A percentile compares a stretch with the other conserved stretches of the same genome.
These are phyloP conservation scores for Philaenus spumarius DNA, from an alignment of 1,140 invertebrate species.

Conservation along the genomic window DNA sequence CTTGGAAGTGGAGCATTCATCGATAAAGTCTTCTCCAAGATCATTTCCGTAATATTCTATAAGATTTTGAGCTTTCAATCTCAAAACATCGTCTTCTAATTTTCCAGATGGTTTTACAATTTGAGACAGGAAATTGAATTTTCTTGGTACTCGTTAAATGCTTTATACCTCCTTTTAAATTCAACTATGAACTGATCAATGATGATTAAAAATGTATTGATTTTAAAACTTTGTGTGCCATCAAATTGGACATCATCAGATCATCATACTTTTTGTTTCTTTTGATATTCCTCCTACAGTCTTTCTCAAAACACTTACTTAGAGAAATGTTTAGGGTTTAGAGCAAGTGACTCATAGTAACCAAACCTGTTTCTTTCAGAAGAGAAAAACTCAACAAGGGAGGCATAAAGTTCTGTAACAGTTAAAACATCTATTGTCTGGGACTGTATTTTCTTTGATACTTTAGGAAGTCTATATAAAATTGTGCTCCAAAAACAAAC, in stretches of 20 bases:
- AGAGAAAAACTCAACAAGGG: neutral
- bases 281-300: neutral
- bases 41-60: too few relatives aligned
- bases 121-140: neutral
- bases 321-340: neutral
- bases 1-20: too few relatives aligned
- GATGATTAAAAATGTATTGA: neutral
- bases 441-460: neutral
- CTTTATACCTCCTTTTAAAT: neutral
- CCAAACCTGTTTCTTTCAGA: neutral
- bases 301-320: neutral
- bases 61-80: too few relatives aligned
- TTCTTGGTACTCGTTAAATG: neutral
- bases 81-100: too few relatives aligned
- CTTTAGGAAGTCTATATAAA: neutral
- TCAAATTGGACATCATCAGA: neutral
- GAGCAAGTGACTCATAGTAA: neutral
- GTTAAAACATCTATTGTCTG: neutral
- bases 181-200: neutral
- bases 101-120: neutral
- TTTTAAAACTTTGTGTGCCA: neutral
- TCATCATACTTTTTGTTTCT: neutral
- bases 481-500: slow-evolving; percentile 9
- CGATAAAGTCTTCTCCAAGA: too few relatives aligned
- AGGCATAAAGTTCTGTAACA: neutral